Conservation (phyloP, 2,113 vertebrate genomes). For the Chionodraco myersi region DNA sequence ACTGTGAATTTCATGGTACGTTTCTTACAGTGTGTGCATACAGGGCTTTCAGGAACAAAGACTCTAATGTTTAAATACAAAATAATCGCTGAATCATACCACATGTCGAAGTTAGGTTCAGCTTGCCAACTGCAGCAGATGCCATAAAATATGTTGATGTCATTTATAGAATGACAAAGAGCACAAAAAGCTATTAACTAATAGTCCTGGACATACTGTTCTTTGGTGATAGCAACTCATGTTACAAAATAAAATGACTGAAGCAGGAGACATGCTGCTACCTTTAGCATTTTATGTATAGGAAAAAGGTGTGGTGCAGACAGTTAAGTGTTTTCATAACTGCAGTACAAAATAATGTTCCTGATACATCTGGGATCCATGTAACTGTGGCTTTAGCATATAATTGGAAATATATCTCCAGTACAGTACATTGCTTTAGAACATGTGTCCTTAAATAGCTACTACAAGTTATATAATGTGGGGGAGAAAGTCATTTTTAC, state of each 20-base stretch:
- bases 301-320: not conserved
- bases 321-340: not conserved
- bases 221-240: conserved; percentile 1
- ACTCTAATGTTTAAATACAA: conserved; percentile 13
- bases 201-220: conserved; percentile 22
- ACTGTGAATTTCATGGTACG: no score
- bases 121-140: not conserved
- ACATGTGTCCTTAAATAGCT: conserved; percentile 30
- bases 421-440: conserved; percentile 1
- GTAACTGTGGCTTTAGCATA: conserved; percentile 10
- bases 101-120: conserved; percentile 3
- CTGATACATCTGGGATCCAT: conserved; percentile 13
- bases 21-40: not conserved
- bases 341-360: not conserved
- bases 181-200: conserved; percentile 24
- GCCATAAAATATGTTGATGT: conserved; percentile 5
- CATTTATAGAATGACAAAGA: conserved; percentile 30
- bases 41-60: not conserved
- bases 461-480: conserved; percentile 36
- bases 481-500: conserved; percentile 24
- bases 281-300: conserved; percentile 30
- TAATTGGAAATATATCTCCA: conserved; percentile 23
- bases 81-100: not conserved
- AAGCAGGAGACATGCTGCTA: conserved; percentile 17
- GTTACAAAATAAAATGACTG: conserved; percentile 25